Evolutionary conservation across 2,797 vertebrate genomes (phyloP).

Genomic region (Halcyon smyrnensis): DNA sequence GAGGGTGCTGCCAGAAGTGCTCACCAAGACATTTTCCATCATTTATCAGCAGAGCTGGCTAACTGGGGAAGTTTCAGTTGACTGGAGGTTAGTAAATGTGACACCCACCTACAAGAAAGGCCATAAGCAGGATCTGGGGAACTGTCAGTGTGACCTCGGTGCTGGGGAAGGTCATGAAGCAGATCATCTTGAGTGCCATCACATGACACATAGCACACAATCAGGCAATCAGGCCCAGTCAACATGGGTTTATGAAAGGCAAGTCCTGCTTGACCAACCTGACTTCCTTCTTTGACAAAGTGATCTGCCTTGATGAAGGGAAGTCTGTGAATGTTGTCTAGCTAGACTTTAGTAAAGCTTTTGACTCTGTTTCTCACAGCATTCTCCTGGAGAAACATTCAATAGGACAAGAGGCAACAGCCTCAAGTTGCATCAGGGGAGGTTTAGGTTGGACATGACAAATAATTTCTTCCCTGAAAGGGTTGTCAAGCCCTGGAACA

Average conservation of each 20-base stretch:
- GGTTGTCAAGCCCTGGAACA: background rate
- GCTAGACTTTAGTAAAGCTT: background rate
- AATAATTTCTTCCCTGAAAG: background rate
- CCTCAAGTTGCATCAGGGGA: too few relatives aligned
- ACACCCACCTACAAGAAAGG: too few relatives aligned
- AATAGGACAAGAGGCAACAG: background rate
- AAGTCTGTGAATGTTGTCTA: background rate
- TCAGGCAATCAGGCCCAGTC: background rate
- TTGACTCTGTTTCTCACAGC: background rate
- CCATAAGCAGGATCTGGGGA: too few relatives aligned
- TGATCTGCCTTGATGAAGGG: background rate
- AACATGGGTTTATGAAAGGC: background rate
- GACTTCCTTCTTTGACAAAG: background rate
- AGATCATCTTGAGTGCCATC: too few relatives aligned
- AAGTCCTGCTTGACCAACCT: background rate
- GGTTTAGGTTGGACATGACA: background rate
- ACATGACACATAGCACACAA: too few relatives aligned
- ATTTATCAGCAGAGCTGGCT: too few relatives aligned
- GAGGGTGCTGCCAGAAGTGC: too few relatives aligned
- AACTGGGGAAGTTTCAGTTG: too few relatives aligned
- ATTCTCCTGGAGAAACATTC: background rate
- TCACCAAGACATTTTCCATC: too few relatives aligned
- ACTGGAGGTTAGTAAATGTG: background rate
- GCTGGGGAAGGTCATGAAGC: too few relatives aligned
- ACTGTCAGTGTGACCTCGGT: too few relatives aligned